Conservation (phyloP, 2,888 invertebrate species). For the Archaeoteleia sp. region DNA sequence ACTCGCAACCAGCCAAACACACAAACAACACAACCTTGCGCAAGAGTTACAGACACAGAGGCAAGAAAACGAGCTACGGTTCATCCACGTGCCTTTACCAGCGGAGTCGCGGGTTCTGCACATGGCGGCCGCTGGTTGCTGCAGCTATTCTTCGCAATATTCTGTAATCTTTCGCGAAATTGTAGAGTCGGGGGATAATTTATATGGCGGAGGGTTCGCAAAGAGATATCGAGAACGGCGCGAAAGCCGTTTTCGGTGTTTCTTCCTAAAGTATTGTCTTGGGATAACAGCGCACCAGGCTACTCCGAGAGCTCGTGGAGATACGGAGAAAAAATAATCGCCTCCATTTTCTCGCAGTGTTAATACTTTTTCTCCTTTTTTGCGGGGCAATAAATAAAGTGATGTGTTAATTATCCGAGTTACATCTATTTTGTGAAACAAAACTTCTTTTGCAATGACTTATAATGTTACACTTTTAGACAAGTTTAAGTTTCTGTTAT, state of each 20-base stretch:
- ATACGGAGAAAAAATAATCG: constrained; percentile 5
- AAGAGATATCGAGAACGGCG: constrained; percentile 53
- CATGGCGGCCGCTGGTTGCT: constrained; percentile 55
- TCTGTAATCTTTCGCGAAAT: constrained; percentile 66
- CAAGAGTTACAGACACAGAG: constrained; percentile 19
- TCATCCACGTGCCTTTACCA: constrained; percentile 53
- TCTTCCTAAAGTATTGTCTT: constrained; percentile 49
- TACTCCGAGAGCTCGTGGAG: constrained; percentile 15
- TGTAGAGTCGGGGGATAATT: constrained; percentile 58
- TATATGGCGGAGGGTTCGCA: constrained; percentile 32
- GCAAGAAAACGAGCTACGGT: constrained; percentile 16
- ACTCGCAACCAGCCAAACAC: constrained; percentile 20
- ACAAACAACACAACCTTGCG: constrained; percentile 45
- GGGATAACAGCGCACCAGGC: constrained; percentile 38
- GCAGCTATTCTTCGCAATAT: constrained; percentile 60
- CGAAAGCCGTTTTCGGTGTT: constrained; percentile 52
- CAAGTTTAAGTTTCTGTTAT: too few relatives aligned
- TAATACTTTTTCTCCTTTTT: not conserved
- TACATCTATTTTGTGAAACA: too few relatives aligned
- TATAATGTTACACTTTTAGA: too few relatives aligned
- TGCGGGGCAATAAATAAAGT: too few relatives aligned
- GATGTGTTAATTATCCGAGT: too few relatives aligned
- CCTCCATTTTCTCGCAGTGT: not conserved
- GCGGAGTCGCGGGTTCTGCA: constrained; percentile 47
- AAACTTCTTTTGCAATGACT: too few relatives aligned